A percentile compares a stretch with the other conserved stretches of the same genome.
Evolutionary conservation across 2,797 vertebrate genomes (phyloP).

Genomic region (Morus bassanus): DNA sequence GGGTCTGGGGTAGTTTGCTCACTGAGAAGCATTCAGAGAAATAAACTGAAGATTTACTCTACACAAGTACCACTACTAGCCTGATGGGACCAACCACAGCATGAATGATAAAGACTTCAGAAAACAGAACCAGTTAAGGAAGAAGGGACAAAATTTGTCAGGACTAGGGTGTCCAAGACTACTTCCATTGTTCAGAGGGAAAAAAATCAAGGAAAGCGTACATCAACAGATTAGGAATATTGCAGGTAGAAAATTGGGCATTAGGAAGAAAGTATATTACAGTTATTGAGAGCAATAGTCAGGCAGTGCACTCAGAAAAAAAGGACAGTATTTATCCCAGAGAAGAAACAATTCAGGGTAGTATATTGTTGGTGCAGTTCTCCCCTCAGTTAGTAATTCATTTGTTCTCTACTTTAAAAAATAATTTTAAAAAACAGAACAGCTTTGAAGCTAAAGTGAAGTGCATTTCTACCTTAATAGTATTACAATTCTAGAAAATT

Average conservation of each 20-base stretch:
- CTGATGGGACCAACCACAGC: neutral
- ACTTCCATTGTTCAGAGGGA: neutral
- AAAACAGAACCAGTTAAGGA: neutral
- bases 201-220: neutral
- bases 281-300: neutral
- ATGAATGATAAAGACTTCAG: neutral
- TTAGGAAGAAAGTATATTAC: neutral
- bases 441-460: neutral
- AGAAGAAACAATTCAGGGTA: neutral
- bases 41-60: neutral
- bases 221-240: neutral
- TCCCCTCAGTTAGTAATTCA: slow-evolving; percentile 25
- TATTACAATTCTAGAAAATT: neutral
- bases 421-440: neutral
- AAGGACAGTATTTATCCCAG: neutral
- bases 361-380: neutral
- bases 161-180: neutral
- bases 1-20: neutral
- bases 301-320: neutral
- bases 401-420: slow-evolving; percentile 38
- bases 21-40: neutral
- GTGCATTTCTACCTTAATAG: neutral
- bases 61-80: neutral
- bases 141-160: neutral
- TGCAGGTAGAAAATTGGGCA: neutral